Evolutionary conservation across 2,113 vertebrate species (phyloP), one percentile per base, ranked within the genome.

Genomic region (Corythornis vintsioides): DNA sequence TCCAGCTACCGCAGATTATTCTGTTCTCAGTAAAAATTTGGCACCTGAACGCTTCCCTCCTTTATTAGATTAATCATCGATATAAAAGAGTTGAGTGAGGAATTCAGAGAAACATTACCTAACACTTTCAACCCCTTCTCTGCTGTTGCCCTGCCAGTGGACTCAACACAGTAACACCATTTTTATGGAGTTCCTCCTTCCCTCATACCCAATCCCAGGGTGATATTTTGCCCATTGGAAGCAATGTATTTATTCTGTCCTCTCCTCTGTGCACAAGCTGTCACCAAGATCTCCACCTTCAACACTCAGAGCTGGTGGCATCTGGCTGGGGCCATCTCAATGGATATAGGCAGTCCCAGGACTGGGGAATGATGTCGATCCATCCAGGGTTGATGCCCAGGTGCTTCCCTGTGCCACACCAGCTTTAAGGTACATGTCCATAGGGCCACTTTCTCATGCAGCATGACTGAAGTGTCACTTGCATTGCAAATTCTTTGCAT

Each of bases 301-400:
- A 55, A 0, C 11, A 8, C 3, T 3, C 2, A 35, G 59, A 75
- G 24, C 4, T 1, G 3, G 9, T 25, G 52, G 15, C 0, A 0
- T 19, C 43, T 16, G 45, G 10, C 3, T 26, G 67, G 43, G 50
- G 15, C 6, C 5, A 15, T 50, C 57, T 29, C 33, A 4, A 4
- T 0, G 53, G 74, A 4, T 8, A 0, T 3, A 7, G 45, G n/a
- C 4, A 57, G 5, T 42, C 15, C 61, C 64, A 74, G 43, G 31
- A 11, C 22, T 78, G 70, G 40, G 83, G 47, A 15, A 5, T 6
- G 4, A 2, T 0, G 7, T 2, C 2, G 71, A 15, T 3, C 2
- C 55, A 6, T 1, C 35, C n/a, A 48, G 56, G 9, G 24, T 2
- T 33, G 15, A 10, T 45, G 50, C 29, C 40, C 55, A 60, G 24